These are phyloP conservation scores for Pionites leucogaster DNA, from an alignment of 2,113 vertebrate species.

Conservation along the genomic window DNA sequence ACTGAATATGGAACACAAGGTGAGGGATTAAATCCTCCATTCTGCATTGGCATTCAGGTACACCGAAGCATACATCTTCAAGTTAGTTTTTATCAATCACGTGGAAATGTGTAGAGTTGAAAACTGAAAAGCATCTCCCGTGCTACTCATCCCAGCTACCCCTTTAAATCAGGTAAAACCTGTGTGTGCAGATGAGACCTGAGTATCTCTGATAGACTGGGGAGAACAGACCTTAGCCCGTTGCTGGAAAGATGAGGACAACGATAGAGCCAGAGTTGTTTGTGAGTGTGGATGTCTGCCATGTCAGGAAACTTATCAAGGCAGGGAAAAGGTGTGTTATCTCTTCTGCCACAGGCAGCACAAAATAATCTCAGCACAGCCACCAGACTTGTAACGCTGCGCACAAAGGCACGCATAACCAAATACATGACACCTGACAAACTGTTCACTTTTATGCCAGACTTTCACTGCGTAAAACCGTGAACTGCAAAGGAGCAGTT, in stretches of 20 bases:
- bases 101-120: background rate
- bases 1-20: background rate
- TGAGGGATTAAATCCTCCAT: background rate
- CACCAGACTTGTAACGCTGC: background rate
- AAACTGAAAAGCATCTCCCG: background rate
- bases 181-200: background rate
- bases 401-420: background rate
- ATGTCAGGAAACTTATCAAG: fast-evolving
- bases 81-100: background rate
- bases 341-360: background rate
- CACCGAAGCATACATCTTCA: background rate
- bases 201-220: background rate
- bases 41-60: background rate
- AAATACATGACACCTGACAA: background rate
- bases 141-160: background rate
- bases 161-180: background rate
- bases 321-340: background rate
- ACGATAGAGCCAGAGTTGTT: background rate
- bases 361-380: background rate
- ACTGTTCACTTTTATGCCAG: background rate
- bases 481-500: background rate
- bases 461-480: background rate
- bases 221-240: background rate
- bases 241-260: background rate
- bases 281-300: background rate